These are phyloP conservation scores for Lasioglossum vierecki DNA, from an alignment of 2,888 invertebrate species.

Conservation along the genomic window DNA sequence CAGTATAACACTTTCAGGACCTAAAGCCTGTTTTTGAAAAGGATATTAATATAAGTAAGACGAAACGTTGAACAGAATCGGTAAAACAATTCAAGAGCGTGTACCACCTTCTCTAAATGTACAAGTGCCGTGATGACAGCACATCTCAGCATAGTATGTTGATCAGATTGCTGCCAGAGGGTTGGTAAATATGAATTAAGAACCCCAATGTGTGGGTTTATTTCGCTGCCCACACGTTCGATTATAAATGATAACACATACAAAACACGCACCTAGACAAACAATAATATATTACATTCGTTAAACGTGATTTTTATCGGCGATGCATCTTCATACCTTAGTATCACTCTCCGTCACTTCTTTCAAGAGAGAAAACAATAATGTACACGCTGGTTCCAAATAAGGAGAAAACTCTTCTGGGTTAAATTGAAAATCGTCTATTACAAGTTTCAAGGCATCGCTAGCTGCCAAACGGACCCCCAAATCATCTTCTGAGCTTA, in stretches of 20 bases:
- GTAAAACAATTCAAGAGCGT: neutral
- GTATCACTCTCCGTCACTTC: conserved; percentile 96
- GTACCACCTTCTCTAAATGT: conserved; percentile 91
- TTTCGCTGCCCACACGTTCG: conserved; percentile 92
- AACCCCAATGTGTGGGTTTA: conserved; percentile 89
- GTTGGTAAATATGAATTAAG: conserved; percentile 93
- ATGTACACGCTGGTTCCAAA: conserved; percentile 91
- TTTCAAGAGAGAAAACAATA: conserved; percentile 93
- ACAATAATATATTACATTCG: conserved; percentile 16
- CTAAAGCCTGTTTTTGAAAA: conserved; percentile 82
- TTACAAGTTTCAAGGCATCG: conserved; percentile 91
- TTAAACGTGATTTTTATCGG: conserved; percentile 1
- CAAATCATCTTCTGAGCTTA: conserved; percentile 92
- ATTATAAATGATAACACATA: conserved; percentile 95
- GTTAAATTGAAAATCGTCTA: conserved; percentile 97
- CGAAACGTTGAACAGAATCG: neutral
- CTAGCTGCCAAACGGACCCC: conserved; percentile 95
- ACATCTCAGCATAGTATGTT: conserved; percentile 95
- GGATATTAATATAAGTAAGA: conserved; percentile 24
- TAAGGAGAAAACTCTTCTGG: conserved; percentile 94
- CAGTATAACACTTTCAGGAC: conserved; percentile 84
- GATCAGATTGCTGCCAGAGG: conserved; percentile 94
- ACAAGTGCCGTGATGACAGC: conserved; percentile 95
- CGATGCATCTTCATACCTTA: conserved; percentile 86
- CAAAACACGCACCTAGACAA: conserved; percentile 93